Evolutionary conservation across 2,888 invertebrate genomes (phyloP).

Genomic region (Platycnemis pennipes): DNA sequence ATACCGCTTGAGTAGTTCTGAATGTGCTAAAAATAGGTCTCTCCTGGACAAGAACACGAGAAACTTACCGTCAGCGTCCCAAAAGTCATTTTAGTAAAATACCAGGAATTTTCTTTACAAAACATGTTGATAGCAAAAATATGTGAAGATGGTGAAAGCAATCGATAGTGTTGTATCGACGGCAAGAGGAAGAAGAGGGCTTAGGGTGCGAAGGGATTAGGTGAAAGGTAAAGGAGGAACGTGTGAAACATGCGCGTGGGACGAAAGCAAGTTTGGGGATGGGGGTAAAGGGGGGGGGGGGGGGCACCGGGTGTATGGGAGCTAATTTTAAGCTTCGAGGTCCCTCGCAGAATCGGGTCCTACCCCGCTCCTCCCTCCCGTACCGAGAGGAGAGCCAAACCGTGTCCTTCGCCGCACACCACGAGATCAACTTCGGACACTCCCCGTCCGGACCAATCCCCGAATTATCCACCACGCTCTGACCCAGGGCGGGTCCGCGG

Average conservation of each 20-base stretch:
- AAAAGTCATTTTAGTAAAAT: too few relatives aligned
- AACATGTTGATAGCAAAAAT: too few relatives aligned
- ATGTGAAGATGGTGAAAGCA: neutral
- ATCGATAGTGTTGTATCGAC: too few relatives aligned
- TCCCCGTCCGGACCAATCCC: neutral
- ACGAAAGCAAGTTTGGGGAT: too few relatives aligned
- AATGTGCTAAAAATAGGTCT: too few relatives aligned
- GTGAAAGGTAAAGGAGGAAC: neutral
- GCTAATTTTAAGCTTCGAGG: slow-evolving; percentile 7
- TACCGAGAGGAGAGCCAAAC: neutral
- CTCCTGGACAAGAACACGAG: too few relatives aligned
- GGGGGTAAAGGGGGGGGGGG: neutral
- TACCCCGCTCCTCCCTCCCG: neutral
- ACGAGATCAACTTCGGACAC: neutral
- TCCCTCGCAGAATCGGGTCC: neutral
- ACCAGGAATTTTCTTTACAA: too few relatives aligned
- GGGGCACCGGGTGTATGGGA: neutral
- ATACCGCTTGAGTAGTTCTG: too few relatives aligned
- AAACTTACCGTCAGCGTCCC: too few relatives aligned
- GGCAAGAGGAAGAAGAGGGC: neutral
- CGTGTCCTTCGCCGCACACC: neutral
- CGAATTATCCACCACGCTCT: neutral
- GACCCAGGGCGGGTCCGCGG: neutral
- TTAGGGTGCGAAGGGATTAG: neutral
- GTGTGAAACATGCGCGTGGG: neutral